phyloP scores from a whole-genome alignment of 2,797 vertebrate species.

The Hemitrygon akajei region DNA sequence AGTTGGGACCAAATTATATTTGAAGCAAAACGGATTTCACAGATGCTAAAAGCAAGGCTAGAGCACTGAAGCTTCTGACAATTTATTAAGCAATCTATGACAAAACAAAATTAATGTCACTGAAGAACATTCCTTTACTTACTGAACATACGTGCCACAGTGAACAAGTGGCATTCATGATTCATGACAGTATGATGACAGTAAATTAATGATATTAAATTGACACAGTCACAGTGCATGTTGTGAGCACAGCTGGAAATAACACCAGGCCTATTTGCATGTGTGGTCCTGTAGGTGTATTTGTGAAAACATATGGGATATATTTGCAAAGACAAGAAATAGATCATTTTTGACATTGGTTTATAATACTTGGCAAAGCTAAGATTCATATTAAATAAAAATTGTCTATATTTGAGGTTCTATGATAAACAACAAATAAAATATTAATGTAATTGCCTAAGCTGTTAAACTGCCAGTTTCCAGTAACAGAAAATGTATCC shows the following conservation, averaged over 20 bases:
- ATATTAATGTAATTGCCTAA: not conserved
- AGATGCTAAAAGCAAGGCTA: not conserved
- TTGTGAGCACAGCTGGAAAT: not conserved
- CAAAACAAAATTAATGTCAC: not conserved
- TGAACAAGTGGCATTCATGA: not conserved
- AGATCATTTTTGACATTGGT: not conserved
- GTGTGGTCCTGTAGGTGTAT: not conserved
- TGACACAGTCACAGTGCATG: not conserved
- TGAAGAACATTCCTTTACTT: not conserved
- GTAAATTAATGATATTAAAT: not conserved
- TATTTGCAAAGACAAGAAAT: not conserved
- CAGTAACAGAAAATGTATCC: not conserved
- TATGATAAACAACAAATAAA: not conserved
- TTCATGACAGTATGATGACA: not conserved
- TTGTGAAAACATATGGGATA: not conserved
- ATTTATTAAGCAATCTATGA: not conserved
- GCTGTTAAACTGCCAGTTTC: not conserved
- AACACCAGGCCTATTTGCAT: not conserved
- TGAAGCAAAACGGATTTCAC: not conserved
- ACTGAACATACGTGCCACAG: not conserved
- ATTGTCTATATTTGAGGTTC: not conserved
- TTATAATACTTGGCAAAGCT: not conserved
- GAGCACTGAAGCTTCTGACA: not conserved
- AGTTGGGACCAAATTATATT: not conserved
- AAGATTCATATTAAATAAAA: not conserved